Conservation (phyloP, 2,113 vertebrate genomes). For the Syrrhaptes paradoxus region DNA sequence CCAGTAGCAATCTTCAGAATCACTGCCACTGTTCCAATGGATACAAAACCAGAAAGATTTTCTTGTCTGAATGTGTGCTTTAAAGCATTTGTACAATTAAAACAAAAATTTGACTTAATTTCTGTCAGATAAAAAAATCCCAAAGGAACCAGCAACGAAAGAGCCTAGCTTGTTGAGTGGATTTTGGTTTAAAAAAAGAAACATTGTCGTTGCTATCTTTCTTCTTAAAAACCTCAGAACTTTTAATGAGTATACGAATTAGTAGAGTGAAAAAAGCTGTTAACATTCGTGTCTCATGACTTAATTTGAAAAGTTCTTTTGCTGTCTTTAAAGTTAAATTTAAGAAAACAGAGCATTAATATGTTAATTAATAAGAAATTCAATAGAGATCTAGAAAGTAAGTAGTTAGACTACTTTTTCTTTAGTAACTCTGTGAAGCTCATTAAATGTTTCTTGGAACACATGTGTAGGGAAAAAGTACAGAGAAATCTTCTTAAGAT, state of each 20-base stretch:
- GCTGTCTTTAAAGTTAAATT: constrained; percentile 75
- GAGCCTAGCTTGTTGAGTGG: constrained; percentile 32
- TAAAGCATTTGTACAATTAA: not conserved
- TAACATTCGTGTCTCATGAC: constrained; percentile 71
- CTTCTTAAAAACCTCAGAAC: constrained; percentile 52
- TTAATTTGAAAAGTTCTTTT: constrained; percentile 76
- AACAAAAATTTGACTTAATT: not conserved
- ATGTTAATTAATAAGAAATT: constrained; percentile 80
- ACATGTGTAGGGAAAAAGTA: constrained; percentile 15
- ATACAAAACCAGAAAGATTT: not conserved
- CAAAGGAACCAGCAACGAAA: not conserved
- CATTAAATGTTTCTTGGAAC: constrained; percentile 74
- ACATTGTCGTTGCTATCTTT: constrained; percentile 63
- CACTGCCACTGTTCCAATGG: not conserved
- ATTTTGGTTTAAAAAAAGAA: constrained; percentile 68
- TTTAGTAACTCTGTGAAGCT: constrained; percentile 70
- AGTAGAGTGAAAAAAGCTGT: constrained; percentile 70
- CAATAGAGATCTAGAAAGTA: constrained; percentile 67
- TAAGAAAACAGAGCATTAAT: constrained; percentile 77
- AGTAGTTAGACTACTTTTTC: constrained; percentile 66
- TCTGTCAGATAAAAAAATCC: constrained; percentile 20
- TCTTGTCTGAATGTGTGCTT: not conserved
- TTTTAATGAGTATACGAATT: constrained; percentile 62
- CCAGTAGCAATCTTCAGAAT: not conserved
- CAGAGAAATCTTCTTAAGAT: constrained; percentile 49